Base-by-base conservation (phyloP, 2,113 vertebrate genomes). In the Xenotilapia flavipinnis region DNA sequence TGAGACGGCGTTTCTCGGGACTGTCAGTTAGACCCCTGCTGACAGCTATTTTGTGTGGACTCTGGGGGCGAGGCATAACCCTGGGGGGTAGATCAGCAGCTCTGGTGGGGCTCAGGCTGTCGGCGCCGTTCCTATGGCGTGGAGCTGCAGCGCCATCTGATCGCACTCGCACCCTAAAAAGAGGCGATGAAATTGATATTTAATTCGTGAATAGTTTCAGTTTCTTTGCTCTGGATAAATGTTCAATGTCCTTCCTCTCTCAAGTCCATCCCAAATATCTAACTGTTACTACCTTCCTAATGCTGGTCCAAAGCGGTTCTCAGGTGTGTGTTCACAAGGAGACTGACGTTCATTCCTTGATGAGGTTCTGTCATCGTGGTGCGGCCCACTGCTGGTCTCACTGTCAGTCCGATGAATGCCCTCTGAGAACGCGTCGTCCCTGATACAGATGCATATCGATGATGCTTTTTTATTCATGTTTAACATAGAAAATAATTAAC, bases 381-480 rank as follows among this genome's bases (percentile, higher is more conserved):
- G 96, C 0, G 97, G 96, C 7, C 98, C 98, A 0, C 98, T 97
- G 96, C 98, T 98, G 0, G 98, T 97, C 93, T 99, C 98, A 0
- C 97, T 97, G 90, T 99, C 98, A 0, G 97, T 97, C 94, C 98
- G 98, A 89, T 98, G 98, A 86, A 98, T 91, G 93, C 96, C 97
- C 95, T 99, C 99, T 0, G 98, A 98, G 95, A 99, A 99, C 0
- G 99, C 97, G 40, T 99, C 99, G 1, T 99, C 99, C 97, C 99
- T 99, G 42, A 89, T 28, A 55, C 3, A 89, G 68, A 95, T 56
- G 93, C 40, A 95, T 62, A 89, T 53, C 54, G 21, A 56, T 79
- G 15, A 83, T 3, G 45, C 15, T 17, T 82, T 47, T 56, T 13
- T 6, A 73, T 90, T 45, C 2, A 73, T 73, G 21, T 45, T 73